Evolutionary conservation across 2,113 vertebrate species (phyloP), one percentile per base, ranked within the genome.

Genomic region (Anolis carolinensis): DNA sequence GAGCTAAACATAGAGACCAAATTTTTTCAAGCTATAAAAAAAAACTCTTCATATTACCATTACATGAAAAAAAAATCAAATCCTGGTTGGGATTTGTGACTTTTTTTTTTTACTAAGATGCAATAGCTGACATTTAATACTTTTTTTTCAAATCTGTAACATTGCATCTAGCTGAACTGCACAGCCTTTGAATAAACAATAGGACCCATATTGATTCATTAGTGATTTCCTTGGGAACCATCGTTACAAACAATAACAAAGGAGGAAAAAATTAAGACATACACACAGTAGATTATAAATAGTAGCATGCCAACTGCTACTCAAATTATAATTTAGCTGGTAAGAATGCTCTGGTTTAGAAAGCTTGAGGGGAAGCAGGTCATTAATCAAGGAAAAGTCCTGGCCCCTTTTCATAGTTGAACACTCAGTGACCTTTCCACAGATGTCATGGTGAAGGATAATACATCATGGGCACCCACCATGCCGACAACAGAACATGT

Each of bases 1-100:
- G 81, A 94, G 79, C n/a, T 93, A 81, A 93, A 94, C 90, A 90
- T 79, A 91, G 75, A 92, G 65, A 92, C 93, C 93, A 95, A 93
- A 86, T 25, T 89, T 93, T 95, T 89, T 75, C 72, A 89, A 82
- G 87, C 89, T 94, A 93, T 91, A 95, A 95, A 92, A 86, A 94
- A 87, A 44, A 62, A 1, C 87, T 78, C 5, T 65, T 88, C 25
- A 82, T 63, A 11, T 79, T 30, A 0, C 9, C 68, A 44, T 52
- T 84, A 44, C 52, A 89, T 73, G 81, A 62, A 44, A 44, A 44
- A 44, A 44, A 44, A 44, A 44, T 44, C 39, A 44, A 44, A 81
- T 79, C 79, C 18, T 62, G 32, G 48, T 92, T 87, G 63, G 79
- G 86, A 72, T 0, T 0, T 0, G 70, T 59, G 89, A 88, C 86